Base-by-base conservation (phyloP, 2,113 vertebrate genomes). In the Trichomycterus rosablanca region DNA sequence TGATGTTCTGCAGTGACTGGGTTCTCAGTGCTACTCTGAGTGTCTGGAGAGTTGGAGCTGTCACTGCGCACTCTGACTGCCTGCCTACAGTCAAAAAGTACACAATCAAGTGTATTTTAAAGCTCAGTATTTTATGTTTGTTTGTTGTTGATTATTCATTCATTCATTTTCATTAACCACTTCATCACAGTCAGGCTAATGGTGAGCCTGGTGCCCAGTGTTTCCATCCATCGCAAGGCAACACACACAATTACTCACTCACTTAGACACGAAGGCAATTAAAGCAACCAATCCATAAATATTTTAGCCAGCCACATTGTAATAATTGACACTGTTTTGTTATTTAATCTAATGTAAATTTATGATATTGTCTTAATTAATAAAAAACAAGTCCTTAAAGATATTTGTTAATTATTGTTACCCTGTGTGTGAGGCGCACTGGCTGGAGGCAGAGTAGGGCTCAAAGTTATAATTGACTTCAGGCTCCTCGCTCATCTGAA, bases 401-500 rank as follows among this genome's bases (percentile, higher is more conserved):
- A n/a, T n/a, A n/a, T n/a, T 7, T 4, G 26, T 3, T 30, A 30
- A 30, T 30, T 45, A 4, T 28, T 42, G n/a, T 2, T 15, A 42
- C 35, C 20, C 14, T 35, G 35, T 53, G 7, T 58, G 20, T 28
- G 15, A 12, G 1, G 64, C 70, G 75, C 71, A 89, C 88, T 74
- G 77, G 46, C 71, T 73, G 85, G 51, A 6, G 78, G 83, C 55
- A 1, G 83, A 85, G 24, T 95, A 94, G 8, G 88, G 78, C 70
- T 98, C 92, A 0, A 97, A 98, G 35, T 86, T 74, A 3, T 97
- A 97, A 28, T 84, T 84, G 3, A 74, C 77, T 0, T 81, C 85
- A 0, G 90, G 88, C 57, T 97, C 92, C 1, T 89, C 88, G 0
- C 75, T 90, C 0, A 92, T 84, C 83, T 92, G 91, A 67, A 96